Conservation (phyloP, 2,888 invertebrate genomes). For the Drosophila birchii region DNA sequence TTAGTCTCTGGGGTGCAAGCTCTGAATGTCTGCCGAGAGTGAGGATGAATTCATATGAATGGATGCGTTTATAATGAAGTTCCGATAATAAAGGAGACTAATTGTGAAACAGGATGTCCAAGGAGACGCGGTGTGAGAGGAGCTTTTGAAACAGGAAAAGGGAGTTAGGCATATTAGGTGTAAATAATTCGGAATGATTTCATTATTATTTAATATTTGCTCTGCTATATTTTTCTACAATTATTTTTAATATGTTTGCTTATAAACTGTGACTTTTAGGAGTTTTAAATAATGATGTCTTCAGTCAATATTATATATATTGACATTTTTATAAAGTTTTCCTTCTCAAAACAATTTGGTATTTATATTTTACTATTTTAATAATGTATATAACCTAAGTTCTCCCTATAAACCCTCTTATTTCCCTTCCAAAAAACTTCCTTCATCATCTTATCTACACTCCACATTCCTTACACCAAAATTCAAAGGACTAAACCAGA, state of each 20-base stretch:
- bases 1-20: slow-evolving; percentile 4
- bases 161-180: too few species aligned
- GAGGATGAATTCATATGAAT: slow-evolving; percentile 34
- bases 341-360: too few species aligned
- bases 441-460: not conserved
- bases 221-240: too few species aligned
- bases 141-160: not conserved
- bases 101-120: slow-evolving; percentile 13
- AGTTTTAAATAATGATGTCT: too few species aligned
- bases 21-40: not conserved
- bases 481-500: not conserved
- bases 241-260: too few species aligned
- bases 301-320: too few species aligned
- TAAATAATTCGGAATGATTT: too few species aligned
- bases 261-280: too few species aligned
- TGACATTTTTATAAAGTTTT: too few species aligned
- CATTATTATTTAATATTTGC: too few species aligned
- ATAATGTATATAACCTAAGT: not conserved
- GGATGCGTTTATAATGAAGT: slow-evolving; percentile 43
- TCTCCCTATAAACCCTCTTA: not conserved
- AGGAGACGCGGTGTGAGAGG: not conserved
- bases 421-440: not conserved
- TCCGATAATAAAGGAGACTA: slow-evolving; percentile 21
- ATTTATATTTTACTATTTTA: too few species aligned
- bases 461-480: not conserved